Evolutionary conservation across 2,113 vertebrate species (phyloP), one percentile per base, ranked within the genome.

Genomic region (Pseudopodoces humilis): DNA sequence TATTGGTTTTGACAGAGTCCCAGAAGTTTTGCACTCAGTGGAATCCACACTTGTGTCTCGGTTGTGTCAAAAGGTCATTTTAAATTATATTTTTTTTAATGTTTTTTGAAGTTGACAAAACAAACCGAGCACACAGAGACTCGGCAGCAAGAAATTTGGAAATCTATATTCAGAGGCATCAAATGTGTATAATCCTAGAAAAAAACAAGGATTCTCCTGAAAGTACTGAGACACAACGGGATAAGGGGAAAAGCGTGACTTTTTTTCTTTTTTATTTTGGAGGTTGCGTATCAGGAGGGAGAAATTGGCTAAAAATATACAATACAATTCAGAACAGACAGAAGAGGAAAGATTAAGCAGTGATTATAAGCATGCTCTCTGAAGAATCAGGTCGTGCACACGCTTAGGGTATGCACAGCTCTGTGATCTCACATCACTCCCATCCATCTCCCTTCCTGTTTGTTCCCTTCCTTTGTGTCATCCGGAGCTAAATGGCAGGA

Each of bases 301-400:
- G 43, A 63, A 83, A 77, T n/a, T 74, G 76, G 39, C 44, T 89
- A 83, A 85, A 89, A 88, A 81, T 70, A 43, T 68, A 39, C 30
- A 52, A 46, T 35, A 88, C 68, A 92, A 80, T 81, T 90, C 43
- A 81, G 31, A 90, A 60, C 47, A 86, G 83, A 47, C 35, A 88
- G 85, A 59, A 77, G 43, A 79, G 47, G 47, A 43, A 75, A 78
- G 86, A 94, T 90, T 68, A 88, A 43, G 69, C 86, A 49, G 53
- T 75, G 86, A 86, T 88, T 84, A 78, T 75, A 75, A 92, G 27
- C 49, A 24, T 6, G 22, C 76, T 95, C 79, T 88, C 82, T 95
- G 64, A 88, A 70, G 93, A 96, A 92, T 88, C 60, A 83, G 86
- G 76, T 80, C 13, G 68, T 93, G 93, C 85, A 86, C 88, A 71